phyloP scores from a whole-genome alignment of 2,888 invertebrate genomes.

The Raillietiella orientalis region DNA sequence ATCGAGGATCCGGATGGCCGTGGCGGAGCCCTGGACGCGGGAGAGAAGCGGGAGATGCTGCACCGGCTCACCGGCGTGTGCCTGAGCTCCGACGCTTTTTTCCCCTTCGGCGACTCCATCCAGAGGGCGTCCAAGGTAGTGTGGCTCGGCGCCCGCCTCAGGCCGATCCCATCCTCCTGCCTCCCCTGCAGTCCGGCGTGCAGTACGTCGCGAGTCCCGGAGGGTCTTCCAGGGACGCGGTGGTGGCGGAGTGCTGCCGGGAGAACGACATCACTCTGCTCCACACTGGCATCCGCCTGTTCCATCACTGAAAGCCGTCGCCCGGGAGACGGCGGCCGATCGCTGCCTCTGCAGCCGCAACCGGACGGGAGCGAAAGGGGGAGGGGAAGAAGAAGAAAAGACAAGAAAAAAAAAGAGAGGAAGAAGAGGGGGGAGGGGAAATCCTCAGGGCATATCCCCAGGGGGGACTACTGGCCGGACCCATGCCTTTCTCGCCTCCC shows the following conservation, averaged over 20 bases:
- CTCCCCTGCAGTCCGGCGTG: conserved; percentile 49
- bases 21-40: conserved; percentile 33
- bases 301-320: conserved; percentile 83
- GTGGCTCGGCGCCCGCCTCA: not conserved
- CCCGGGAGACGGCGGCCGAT: too few species aligned
- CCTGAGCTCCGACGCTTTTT: conserved; percentile 86
- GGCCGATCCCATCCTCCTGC: too few species aligned
- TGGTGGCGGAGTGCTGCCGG: conserved; percentile 63
- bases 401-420: too few species aligned
- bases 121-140: conserved; percentile 59
- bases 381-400: too few species aligned
- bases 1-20: too few species aligned
- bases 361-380: too few species aligned
- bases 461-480: too few species aligned
- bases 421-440: too few species aligned
- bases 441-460: too few species aligned
- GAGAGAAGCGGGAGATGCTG: conserved; percentile 27
- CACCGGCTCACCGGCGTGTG: conserved; percentile 23
- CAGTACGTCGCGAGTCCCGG: conserved; percentile 70
- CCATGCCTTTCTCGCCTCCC: too few species aligned
- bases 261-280: conserved; percentile 56
- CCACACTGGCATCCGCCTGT: conserved; percentile 63
- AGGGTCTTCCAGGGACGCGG: conserved; percentile 73
- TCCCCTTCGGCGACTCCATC: conserved; percentile 90
- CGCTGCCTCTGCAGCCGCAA: too few species aligned